phyloP scores from a whole-genome alignment of 2,888 invertebrate species.

The Heliconius charithonia region DNA sequence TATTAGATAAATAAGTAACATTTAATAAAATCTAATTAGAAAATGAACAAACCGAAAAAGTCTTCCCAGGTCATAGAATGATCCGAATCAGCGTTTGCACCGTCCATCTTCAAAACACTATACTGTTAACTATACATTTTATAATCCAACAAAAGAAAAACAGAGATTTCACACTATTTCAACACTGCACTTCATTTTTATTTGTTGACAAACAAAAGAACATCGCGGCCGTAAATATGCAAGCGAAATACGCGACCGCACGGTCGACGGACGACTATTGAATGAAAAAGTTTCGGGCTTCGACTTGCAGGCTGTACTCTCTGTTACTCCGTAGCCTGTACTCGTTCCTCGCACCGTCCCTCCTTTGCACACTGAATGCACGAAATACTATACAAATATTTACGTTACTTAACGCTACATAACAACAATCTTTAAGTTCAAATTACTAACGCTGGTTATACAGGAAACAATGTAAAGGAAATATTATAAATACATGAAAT shows the following conservation, averaged over 20 bases:
- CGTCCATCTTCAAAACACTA: slow-evolving; percentile 76
- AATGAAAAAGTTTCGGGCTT: slow-evolving; percentile 60
- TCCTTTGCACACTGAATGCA: slow-evolving; percentile 26
- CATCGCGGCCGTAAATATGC: slow-evolving; percentile 60
- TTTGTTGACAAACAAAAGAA: slow-evolving; percentile 77
- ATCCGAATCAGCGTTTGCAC: slow-evolving; percentile 85
- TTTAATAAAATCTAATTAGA: slow-evolving; percentile 34
- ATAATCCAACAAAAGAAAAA: slow-evolving; percentile 46
- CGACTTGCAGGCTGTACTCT: slow-evolving; percentile 4
- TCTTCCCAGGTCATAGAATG: slow-evolving; percentile 89
- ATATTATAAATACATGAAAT: background rate
- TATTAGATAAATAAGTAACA: background rate
- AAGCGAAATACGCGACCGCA: slow-evolving; percentile 56
- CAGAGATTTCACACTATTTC: slow-evolving; percentile 44
- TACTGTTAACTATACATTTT: slow-evolving; percentile 59
- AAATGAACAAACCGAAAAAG: slow-evolving; percentile 85
- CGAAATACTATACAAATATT: slow-evolving; percentile 16
- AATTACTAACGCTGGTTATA: background rate
- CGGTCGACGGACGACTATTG: slow-evolving; percentile 59
- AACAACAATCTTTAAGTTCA: slow-evolving; percentile 5
- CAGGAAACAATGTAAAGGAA: background rate
- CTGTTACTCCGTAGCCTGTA: slow-evolving; percentile 24
- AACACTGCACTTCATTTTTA: slow-evolving; percentile 49
- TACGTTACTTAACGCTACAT: slow-evolving; percentile 7
- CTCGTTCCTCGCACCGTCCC: slow-evolving; percentile 29